Conservation (phyloP, 2,888 invertebrate species). For the Dendrolimus pini region DNA sequence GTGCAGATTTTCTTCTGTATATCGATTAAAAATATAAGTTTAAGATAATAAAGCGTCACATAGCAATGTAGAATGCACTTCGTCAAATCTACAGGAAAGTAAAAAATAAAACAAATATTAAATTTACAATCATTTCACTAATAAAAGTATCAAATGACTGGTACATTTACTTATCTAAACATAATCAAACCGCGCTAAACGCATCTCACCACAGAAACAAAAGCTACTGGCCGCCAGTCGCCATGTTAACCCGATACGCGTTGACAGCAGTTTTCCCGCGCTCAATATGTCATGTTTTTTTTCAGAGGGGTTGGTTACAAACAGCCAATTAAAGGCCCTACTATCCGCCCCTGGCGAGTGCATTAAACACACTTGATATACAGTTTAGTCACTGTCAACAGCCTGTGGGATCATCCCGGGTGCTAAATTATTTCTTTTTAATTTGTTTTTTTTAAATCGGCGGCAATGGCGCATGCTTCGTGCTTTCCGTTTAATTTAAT, state of each 20-base stretch:
- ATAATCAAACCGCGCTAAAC: constrained; percentile 53
- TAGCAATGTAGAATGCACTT: too few species aligned
- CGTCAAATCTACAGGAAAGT: too few species aligned
- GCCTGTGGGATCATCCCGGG: constrained; percentile 51
- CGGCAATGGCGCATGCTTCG: constrained; percentile 51
- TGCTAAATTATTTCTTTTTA: constrained; percentile 13
- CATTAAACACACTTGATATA: constrained; percentile 59
- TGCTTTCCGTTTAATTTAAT: constrained; percentile 62
- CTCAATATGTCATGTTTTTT: constrained; percentile 72
- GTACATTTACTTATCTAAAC: constrained; percentile 45
- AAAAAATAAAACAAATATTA: too few species aligned
- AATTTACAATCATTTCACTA: too few species aligned
- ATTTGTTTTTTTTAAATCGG: not conserved
- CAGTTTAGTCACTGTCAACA: constrained; percentile 66
- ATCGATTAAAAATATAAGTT: too few species aligned
- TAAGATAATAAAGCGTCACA: too few species aligned
- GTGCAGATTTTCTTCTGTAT: too few species aligned
- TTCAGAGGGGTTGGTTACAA: constrained; percentile 72
- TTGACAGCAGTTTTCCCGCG: constrained; percentile 70
- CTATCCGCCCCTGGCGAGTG: constrained; percentile 42
- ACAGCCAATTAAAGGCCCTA: constrained; percentile 64
- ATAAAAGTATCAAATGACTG: not conserved
- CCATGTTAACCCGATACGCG: constrained; percentile 57
- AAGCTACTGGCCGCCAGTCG: constrained; percentile 32
- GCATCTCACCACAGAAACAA: constrained; percentile 60